Conservation (phyloP, 1,140 invertebrate genomes). For the Drosophila tristis region DNA sequence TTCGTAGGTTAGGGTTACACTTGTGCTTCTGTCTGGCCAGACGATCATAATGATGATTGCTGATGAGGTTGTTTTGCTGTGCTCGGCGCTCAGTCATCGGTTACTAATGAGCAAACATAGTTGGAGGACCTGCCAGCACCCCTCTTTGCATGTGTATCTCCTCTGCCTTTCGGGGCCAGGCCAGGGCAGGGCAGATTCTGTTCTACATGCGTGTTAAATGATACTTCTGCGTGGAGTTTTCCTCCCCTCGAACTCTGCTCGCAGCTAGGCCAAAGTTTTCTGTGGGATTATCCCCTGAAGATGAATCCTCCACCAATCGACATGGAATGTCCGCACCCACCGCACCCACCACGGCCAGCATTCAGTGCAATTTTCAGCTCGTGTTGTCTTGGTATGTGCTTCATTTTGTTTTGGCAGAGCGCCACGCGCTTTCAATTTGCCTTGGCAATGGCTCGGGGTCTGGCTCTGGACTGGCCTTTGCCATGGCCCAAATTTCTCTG, state of each 20-base stretch:
- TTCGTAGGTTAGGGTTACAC: not conserved
- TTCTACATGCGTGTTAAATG: conserved; percentile 62
- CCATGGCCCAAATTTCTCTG: conserved; percentile 35
- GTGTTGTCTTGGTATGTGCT: conserved; percentile 8
- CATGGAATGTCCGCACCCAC: not conserved
- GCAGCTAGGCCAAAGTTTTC: too few species aligned
- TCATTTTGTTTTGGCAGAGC: not conserved
- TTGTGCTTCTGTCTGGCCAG: not conserved
- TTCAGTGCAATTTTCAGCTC: conserved; percentile 22
- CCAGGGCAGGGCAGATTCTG: conserved; percentile 33
- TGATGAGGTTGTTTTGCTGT: conserved; percentile 11
- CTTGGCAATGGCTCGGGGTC: not conserved
- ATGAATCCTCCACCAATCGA: not conserved
- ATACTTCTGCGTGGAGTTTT: conserved; percentile 38
- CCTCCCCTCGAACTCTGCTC: not conserved
- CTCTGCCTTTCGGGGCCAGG: not conserved
- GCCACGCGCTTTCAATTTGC: conserved; percentile 38
- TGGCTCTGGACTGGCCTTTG: conserved; percentile 14
- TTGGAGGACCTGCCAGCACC: not conserved
- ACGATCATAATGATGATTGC: conserved; percentile 20
- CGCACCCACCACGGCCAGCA: too few species aligned
- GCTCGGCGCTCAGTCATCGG: conserved; percentile 39
- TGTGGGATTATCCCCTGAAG: not conserved
- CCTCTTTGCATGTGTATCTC: not conserved
- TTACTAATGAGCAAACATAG: conserved; percentile 45